Evolutionary conservation across 2,797 vertebrate species (phyloP).

Genomic region (Danionella dracula): DNA sequence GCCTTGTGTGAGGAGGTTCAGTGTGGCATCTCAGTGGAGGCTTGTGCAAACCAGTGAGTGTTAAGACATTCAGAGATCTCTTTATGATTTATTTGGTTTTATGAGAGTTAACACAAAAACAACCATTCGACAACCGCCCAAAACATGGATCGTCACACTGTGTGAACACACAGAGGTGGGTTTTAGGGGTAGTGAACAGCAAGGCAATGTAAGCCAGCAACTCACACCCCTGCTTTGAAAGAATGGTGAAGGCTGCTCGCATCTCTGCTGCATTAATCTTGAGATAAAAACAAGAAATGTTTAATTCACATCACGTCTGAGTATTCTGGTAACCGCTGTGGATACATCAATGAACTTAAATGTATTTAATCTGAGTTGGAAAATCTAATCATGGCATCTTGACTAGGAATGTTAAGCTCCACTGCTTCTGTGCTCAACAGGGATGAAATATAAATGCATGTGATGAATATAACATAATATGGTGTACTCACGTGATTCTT

Average conservation of each 20-base stretch:
- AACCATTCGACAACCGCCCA: constrained; percentile 51
- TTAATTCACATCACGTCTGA: neutral
- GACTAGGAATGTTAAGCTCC: neutral
- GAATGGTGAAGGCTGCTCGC: constrained; percentile 78
- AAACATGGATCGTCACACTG: constrained; percentile 59
- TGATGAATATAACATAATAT: constrained; percentile 32
- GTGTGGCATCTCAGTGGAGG: constrained; percentile 82
- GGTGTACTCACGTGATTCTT: constrained; percentile 2
- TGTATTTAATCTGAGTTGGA: neutral
- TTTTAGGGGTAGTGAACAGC: constrained; percentile 60
- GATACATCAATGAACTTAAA: neutral
- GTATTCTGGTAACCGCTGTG: neutral
- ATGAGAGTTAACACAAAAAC: constrained; percentile 41
- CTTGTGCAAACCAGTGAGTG: neutral
- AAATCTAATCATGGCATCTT: constrained; percentile 16
- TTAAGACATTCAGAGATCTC: constrained; percentile 47
- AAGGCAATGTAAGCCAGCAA: constrained; percentile 50
- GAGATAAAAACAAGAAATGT: constrained; percentile 38
- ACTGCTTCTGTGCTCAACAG: neutral
- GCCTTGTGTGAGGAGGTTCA: constrained; percentile 78
- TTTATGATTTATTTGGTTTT: constrained; percentile 41
- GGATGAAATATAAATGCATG: constrained; percentile 24
- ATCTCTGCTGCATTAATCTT: constrained; percentile 71
- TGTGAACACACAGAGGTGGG: constrained; percentile 69
- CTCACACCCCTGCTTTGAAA: constrained; percentile 68